A percentile compares a stretch with the other conserved stretches of the same genome.
Conservation (phyloP, 2,797 vertebrate species). For the Vultur gryphus region DNA sequence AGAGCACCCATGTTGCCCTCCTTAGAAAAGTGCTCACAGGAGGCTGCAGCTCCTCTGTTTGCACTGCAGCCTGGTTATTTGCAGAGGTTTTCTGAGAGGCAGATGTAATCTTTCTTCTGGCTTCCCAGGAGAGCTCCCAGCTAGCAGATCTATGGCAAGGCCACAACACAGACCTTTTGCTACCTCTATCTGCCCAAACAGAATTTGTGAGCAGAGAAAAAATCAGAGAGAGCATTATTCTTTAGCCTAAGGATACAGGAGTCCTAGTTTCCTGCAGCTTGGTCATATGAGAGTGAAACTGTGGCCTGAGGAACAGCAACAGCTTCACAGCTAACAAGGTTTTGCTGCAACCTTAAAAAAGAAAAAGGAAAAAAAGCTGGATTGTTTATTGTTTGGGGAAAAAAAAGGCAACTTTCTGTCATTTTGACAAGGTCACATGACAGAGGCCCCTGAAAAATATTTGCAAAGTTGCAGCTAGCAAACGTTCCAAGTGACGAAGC, state of each 20-base stretch:
- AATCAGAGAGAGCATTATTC: neutral
- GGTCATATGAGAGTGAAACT: neutral
- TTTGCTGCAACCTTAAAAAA: neutral
- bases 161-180: conserved; percentile 6
- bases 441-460: neutral
- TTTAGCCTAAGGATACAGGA: neutral
- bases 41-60: neutral
- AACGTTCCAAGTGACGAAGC: neutral
- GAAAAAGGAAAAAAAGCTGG: neutral
- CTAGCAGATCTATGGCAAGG: neutral
- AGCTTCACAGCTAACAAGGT: neutral
- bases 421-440: neutral
- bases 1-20: neutral
- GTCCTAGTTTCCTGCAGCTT: neutral
- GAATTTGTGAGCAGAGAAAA: conserved; percentile 4
- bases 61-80: conserved; percentile 13
- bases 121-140: conserved; percentile 7
- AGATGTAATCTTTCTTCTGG: neutral
- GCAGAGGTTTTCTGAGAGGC: conserved; percentile 6
- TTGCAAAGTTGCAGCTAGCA: neutral
- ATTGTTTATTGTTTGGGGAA: neutral
- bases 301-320: neutral
- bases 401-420: neutral
- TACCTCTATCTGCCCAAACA: neutral
- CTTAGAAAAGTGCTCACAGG: neutral